phyloP scores from a whole-genome alignment of 2,113 vertebrate genomes.

The Phrynocephalus versicolor region DNA sequence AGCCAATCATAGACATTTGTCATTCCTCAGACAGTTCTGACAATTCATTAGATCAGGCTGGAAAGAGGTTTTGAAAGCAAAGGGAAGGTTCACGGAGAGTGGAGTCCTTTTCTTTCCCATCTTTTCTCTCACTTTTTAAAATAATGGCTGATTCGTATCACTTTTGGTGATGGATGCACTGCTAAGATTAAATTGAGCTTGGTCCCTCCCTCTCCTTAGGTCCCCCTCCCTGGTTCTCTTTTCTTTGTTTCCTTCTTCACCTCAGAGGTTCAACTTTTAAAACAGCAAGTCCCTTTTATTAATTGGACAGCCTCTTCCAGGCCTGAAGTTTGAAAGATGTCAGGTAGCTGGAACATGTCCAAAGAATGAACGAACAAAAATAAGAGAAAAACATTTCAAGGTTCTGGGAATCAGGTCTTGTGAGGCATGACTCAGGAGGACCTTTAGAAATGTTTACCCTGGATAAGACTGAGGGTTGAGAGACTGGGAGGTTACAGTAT shows the following conservation, averaged over 20 bases:
- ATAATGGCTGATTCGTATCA: slow-evolving; percentile 84
- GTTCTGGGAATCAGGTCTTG: no score
- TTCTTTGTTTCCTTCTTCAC: slow-evolving; percentile 10
- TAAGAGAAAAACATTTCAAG: no score
- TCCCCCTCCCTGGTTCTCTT: not conserved
- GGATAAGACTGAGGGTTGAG: no score
- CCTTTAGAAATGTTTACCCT: no score
- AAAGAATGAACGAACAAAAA: no score
- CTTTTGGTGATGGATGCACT: slow-evolving; percentile 80
- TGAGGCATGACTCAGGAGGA: no score
- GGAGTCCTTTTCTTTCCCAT: slow-evolving; percentile 35
- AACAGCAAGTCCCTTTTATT: no score
- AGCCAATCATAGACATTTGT: slow-evolving; percentile 86
- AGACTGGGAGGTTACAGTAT: no score
- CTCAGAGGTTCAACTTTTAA: not conserved
- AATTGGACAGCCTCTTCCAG: no score
- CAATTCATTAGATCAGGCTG: slow-evolving; percentile 85
- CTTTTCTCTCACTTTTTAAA: slow-evolving; percentile 68
- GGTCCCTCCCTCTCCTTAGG: slow-evolving; percentile 20
- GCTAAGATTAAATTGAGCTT: slow-evolving; percentile 74
- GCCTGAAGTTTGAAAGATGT: no score
- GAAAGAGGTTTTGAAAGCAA: slow-evolving; percentile 82
- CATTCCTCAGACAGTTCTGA: slow-evolving; percentile 87
- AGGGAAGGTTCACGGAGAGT: slow-evolving; percentile 76
- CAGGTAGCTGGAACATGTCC: no score